Conservation (phyloP, 2,113 vertebrate genomes). For the Mastomys natalensis region DNA sequence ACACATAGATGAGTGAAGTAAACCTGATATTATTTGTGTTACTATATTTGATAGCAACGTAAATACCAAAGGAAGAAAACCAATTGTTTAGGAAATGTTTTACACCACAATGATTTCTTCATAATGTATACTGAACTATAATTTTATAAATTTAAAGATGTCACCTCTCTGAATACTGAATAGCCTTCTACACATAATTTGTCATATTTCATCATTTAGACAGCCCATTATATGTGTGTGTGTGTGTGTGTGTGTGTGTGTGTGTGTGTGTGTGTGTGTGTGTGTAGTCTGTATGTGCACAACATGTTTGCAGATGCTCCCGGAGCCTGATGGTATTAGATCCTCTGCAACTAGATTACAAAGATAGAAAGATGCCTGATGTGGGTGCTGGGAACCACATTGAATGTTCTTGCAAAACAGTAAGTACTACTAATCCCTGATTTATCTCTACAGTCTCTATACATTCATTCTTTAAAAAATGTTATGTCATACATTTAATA, state of each 20-base stretch:
- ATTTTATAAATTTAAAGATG: constrained; percentile 14
- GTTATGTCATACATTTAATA: background rate
- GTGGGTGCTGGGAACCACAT: background rate
- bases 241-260: background rate
- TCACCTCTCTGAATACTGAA: background rate
- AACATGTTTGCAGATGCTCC: background rate
- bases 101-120: background rate
- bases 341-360: background rate
- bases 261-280: no score
- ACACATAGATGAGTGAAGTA: background rate
- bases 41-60: background rate
- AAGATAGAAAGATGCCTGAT: background rate
- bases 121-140: background rate
- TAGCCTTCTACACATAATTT: background rate
- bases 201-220: background rate
- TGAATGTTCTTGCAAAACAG: background rate
- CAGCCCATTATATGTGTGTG: background rate
- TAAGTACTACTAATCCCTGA: background rate
- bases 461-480: background rate
- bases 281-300: no score
- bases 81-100: background rate
- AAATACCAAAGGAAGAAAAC: background rate
- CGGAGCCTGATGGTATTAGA: background rate
- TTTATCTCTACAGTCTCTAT: background rate
- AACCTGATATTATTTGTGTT: background rate